Base-by-base conservation (phyloP, 2,797 vertebrate species). In the Myotis daubentonii region DNA sequence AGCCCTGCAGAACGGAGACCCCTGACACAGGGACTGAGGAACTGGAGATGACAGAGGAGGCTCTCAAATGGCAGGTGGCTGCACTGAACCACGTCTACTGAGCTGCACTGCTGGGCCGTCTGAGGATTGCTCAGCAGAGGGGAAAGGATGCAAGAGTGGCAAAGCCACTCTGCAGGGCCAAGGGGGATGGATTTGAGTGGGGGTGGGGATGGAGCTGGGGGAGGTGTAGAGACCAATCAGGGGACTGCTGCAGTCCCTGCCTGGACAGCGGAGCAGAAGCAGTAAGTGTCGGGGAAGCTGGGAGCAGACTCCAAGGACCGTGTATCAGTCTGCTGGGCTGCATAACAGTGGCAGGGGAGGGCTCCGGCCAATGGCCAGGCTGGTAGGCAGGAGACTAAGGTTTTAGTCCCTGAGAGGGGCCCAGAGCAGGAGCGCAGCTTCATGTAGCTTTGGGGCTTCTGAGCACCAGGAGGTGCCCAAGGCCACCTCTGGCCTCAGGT, bases 201-300 rank as follows among this genome's bases (percentile, higher is more conserved):
- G 12, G 19, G 2, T n/a, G 13, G 30, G 6, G 33, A 11, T 49
- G 36, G 55, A 25, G 4, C 0, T 47, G 22, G 5, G 75, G 33
- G 25, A 66, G 16, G 25, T 1, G 16, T 8, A 3, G 41, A 25
- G 30, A 17, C 23, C 19, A 72, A 7, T 22, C 23, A 66, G 66
- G 47, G 9, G 25, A n/a, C 49, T 4, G 12, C 55, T 25, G 44
- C 2, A 0, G 6, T 47, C 25, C 3, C 3, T 2, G n/a, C 28
- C 38, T 44, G 0, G 13, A 62, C 5, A 22, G 53, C 1, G 1
- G 15, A 70, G 16, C 60, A 62, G 47, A 68, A 17, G 12, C 2
- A 30, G 22, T 12, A 13, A 15, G 47, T 2, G 1, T 13, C 0
- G 3, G 17, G 33, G 19, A 20, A 38, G 8, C 51, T 16, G n/a